Evolutionary conservation across 2,113 vertebrate genomes (phyloP), one percentile per base, ranked within the genome.

Genomic region (Oxyura jamaicensis): DNA sequence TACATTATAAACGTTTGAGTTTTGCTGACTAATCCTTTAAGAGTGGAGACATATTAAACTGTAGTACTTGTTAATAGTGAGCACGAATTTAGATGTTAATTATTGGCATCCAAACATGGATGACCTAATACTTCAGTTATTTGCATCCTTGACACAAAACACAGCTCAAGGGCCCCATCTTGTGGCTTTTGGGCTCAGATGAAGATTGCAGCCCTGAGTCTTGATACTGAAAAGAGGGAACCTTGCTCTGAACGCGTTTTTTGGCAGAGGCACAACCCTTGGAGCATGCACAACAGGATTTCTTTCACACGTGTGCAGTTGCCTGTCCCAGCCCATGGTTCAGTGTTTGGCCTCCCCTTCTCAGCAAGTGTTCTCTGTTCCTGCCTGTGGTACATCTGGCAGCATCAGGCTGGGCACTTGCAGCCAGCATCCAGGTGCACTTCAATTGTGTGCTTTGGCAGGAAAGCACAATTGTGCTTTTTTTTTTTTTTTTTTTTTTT

Each of bases 51-150:
- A 26, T 75, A 81, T 56, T 78, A 56, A 67, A 79, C 39, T 65
- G 16, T 60, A 26, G 14, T 53, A 60, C 18, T 79, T 71, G 25
- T 74, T 78, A 75, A 78, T 8, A 86, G 31, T 46, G 52, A 74
- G 48, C 13, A 15, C 31, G 20, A 84, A 21, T 65, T 86, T 35
- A 81, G 48, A 10, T 42, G 52, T 60, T 65, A 88, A 65, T 75
- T 69, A 60, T 5, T 52, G 50, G 13, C 50, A 31, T 66, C 25
- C n/a, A 75, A 56, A 66, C 14, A 15, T 8, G 15, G 29, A 22
- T 55, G 56, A 63, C 11, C 0, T 1, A 71, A 60, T 5, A 4
- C 5, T 6, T 52, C 28, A 53, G 53, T 46, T 1, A 13, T 44
- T 44, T 26, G 75, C 16, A 15, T 20, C 81, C 87, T 58, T 36